These are phyloP conservation scores for Rhysida immarginata DNA, from an alignment of 1,140 invertebrate species.

Conservation along the genomic window DNA sequence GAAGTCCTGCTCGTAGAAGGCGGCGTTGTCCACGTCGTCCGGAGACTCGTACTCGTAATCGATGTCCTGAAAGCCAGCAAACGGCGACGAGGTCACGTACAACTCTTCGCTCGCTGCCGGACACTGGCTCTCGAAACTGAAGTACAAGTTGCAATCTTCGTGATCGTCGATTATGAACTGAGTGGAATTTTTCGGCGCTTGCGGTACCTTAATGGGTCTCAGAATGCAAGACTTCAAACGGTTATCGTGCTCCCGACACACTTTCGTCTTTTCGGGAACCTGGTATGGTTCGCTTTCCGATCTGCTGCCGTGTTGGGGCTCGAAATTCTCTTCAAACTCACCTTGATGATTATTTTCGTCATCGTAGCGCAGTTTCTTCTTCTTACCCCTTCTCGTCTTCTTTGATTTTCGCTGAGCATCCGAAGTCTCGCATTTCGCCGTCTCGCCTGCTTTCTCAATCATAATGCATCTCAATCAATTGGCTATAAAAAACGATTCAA, in stretches of 20 bases:
- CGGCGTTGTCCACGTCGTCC: constrained; percentile 14
- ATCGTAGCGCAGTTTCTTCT: constrained; percentile 7
- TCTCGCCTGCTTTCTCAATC: too few relatives aligned
- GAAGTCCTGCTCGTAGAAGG: constrained; percentile 23
- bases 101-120: constrained; percentile 5
- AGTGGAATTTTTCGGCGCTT: constrained; percentile 27
- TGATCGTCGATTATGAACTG: constrained; percentile 30
- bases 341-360: not conserved
- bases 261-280: not conserved
- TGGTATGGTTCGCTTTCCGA: not conserved
- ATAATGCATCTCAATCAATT: too few relatives aligned
- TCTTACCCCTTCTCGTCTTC: constrained; percentile 11
- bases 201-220: constrained; percentile 22
- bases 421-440: not conserved
- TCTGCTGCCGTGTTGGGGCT: not conserved
- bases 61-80: constrained; percentile 7
- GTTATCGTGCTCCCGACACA: not conserved
- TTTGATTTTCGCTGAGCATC: constrained; percentile 1
- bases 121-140: constrained; percentile 18
- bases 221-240: constrained; percentile 16
- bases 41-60: constrained; percentile 9
- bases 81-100: not conserved
- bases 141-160: constrained; percentile 21
- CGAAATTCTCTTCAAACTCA: not conserved
- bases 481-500: too few relatives aligned